These are phyloP conservation scores for Leptopilina syphax DNA, from an alignment of 2,888 invertebrate genomes.

Conservation along the genomic window DNA sequence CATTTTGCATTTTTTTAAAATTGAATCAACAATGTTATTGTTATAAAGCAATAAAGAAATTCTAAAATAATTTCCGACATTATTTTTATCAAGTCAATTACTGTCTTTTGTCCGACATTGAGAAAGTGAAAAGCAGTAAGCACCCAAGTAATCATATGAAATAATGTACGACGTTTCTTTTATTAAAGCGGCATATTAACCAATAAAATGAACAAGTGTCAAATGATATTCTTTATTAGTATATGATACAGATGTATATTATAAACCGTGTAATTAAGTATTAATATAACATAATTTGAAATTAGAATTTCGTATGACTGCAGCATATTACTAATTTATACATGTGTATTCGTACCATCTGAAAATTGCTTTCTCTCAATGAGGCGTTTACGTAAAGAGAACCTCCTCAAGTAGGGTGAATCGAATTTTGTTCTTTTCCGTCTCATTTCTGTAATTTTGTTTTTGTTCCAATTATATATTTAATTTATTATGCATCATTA, in stretches of 20 bases:
- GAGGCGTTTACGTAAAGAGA: slow-evolving; percentile 71
- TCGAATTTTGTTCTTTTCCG: slow-evolving; percentile 74
- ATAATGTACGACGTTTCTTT: no score
- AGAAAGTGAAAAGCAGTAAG: no score
- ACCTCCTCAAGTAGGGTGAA: slow-evolving; percentile 69
- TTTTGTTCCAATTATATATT: background rate
- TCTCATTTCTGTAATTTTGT: slow-evolving; percentile 70
- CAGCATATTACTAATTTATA: slow-evolving; percentile 44
- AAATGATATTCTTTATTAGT: background rate
- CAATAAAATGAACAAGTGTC: no score
- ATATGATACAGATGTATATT: background rate
- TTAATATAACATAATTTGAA: background rate
- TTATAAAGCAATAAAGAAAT: no score
- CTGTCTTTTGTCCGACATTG: no score
- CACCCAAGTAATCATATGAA: no score
- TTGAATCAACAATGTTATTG: no score
- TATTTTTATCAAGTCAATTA: no score
- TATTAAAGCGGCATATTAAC: no score
- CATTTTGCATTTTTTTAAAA: no score
- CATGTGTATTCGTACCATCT: slow-evolving; percentile 67
- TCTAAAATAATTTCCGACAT: no score
- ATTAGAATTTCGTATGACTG: slow-evolving; percentile 44
- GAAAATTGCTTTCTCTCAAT: slow-evolving; percentile 72
- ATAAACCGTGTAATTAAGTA: background rate
- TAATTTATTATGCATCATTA: no score